Evolutionary conservation across 2,113 vertebrate species (phyloP), one percentile per base, ranked within the genome.

Genomic region (Eudyptes chrysolophus): DNA sequence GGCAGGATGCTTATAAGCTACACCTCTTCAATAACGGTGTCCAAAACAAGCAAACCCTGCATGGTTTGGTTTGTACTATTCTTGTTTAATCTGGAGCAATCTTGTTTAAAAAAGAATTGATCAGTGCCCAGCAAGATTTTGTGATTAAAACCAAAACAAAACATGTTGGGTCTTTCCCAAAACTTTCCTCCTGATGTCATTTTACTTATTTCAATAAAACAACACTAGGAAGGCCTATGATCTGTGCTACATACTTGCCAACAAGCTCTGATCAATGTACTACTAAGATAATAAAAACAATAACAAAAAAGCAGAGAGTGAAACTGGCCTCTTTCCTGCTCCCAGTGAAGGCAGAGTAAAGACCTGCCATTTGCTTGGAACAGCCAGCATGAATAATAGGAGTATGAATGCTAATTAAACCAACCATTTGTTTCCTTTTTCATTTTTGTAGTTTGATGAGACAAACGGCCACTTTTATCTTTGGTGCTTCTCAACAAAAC

Each of bases 1-100:
- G 70, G 89, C 92, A 96, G 54, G 46, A 86, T 93, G 75, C 71
- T 94, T 86, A 52, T 51, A 81, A 87, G 58, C 87, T 94, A 60
- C 77, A 95, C 91, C 71, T 95, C 84, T 94, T 86, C 75, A 58
- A 15, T 14, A 32, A 1, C 36, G 79, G 30, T 13, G 26, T 92
- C 96, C 94, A 96, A 94, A 93, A 74, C 75, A 96, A 96, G 84
- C 93, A 97, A 96, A 70, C 20, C n/a, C 58, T 80, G 81, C 66
- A 25, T 34, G 42, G 29, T 87, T 93, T 90, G 85, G 75, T 80
- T 92, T 88, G 70, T 85, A 76, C 70, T 96, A 69, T 80, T 85
- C 81, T 87, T 93, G 92, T 95, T 97, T 96, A 74, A 94, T 83
- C 81, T 96, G 93, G 84, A 97, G 49, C 58, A 79, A 74, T 72